phyloP scores from a whole-genome alignment of 2,888 invertebrate genomes.

The Acleris emargana region DNA sequence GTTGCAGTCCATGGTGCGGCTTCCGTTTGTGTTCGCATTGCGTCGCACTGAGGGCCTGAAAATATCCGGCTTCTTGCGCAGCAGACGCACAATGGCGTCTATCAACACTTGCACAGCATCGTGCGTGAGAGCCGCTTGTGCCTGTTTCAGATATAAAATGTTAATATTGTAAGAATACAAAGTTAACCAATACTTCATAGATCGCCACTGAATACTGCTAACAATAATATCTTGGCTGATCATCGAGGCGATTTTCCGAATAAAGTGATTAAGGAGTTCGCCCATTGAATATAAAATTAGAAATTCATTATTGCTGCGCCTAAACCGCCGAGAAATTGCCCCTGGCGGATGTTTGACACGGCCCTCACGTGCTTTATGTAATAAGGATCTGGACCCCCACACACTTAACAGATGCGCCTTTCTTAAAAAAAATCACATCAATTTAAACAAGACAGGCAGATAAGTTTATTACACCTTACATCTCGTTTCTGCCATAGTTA shows the following conservation, averaged over 20 bases:
- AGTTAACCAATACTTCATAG: neutral
- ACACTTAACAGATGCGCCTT: neutral
- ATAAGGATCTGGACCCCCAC: constrained; percentile 44
- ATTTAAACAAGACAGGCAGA: neutral
- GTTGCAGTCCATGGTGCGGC: constrained; percentile 91
- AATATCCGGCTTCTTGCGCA: constrained; percentile 91
- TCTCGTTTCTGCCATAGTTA: too few relatives aligned
- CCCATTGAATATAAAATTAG: constrained; percentile 56
- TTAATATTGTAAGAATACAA: neutral
- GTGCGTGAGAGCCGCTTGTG: constrained; percentile 96
- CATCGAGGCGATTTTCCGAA: constrained; percentile 28
- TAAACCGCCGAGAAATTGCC: constrained; percentile 43
- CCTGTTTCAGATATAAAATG: constrained; percentile 76
- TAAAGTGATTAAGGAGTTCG: constrained; percentile 45
- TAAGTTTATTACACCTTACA: neutral
- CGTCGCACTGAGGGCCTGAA: constrained; percentile 83
- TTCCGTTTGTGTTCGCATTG: constrained; percentile 83
- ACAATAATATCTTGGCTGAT: constrained; percentile 11
- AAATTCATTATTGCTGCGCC: constrained; percentile 58
- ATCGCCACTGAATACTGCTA: constrained; percentile 13
- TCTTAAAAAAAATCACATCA: neutral
- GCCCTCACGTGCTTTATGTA: constrained; percentile 59
- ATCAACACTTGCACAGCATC: constrained; percentile 95
- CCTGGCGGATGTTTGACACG: constrained; percentile 44
- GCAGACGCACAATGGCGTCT: constrained; percentile 92